phyloP scores from a whole-genome alignment of 1,140 invertebrate species.

The Anadara kagoshimensis region DNA sequence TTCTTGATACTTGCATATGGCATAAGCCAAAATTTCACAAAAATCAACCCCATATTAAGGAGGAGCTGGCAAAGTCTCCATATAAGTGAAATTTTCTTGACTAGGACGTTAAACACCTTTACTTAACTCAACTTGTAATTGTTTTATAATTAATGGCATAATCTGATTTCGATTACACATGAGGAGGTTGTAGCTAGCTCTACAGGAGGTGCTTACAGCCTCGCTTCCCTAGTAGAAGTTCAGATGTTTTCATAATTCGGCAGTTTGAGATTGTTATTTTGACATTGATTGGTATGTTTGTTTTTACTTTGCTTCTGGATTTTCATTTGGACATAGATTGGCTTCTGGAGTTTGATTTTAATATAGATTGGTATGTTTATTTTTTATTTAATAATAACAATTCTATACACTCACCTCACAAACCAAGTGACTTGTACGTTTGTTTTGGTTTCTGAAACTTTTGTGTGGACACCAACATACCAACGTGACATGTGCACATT shows the following conservation, averaged over 20 bases:
- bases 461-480: constrained; percentile 14
- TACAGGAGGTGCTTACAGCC: background rate
- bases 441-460: constrained; percentile 7
- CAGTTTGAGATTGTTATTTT: background rate
- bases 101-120: no score
- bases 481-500: constrained; percentile 24
- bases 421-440: constrained; percentile 14
- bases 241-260: background rate
- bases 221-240: background rate
- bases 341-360: background rate
- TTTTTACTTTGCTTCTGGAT: no score
- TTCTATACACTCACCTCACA: constrained; percentile 1
- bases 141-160: no score
- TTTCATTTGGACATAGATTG: no score
- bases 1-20: no score
- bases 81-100: no score
- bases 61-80: no score
- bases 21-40: no score
- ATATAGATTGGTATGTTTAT: background rate
- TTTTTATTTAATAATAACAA: background rate
- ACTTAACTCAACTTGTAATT: no score
- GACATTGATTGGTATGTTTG: background rate
- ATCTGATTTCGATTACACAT: no score
- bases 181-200: no score
- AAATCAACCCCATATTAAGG: no score